These are phyloP conservation scores for Diloba caeruleocephala DNA, from an alignment of 2,888 invertebrate genomes.

Conservation along the genomic window DNA sequence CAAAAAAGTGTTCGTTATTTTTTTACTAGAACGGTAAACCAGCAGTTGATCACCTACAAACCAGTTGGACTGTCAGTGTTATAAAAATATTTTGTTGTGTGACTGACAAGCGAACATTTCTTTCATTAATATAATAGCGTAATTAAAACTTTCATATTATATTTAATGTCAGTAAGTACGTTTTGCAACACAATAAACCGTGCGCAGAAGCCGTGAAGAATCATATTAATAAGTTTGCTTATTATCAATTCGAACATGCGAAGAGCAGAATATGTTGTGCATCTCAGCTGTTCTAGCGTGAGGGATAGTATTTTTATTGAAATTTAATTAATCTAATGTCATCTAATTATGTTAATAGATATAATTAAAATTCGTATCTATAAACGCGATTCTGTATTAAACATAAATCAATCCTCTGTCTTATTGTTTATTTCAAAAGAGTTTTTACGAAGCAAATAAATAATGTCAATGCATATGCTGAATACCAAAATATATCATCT, in stretches of 20 bases:
- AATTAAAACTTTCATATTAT: constrained; percentile 41
- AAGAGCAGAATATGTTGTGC: constrained; percentile 32
- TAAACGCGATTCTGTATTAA: constrained; percentile 52
- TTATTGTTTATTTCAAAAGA: constrained; percentile 26
- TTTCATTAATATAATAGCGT: constrained; percentile 26
- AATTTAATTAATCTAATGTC: constrained; percentile 58
- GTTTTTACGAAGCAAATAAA: constrained; percentile 20
- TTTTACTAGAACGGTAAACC: too few relatives aligned
- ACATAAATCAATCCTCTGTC: constrained; percentile 45
- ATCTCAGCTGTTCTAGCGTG: constrained; percentile 44
- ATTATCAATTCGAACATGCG: constrained; percentile 63
- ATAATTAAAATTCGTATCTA: constrained; percentile 39
- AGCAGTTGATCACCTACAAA: background rate
- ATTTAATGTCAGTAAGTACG: constrained; percentile 50
- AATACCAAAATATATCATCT: constrained; percentile 18
- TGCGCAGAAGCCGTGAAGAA: constrained; percentile 66
- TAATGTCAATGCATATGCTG: constrained; percentile 14
- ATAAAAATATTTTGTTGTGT: background rate
- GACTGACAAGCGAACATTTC: constrained; percentile 5
- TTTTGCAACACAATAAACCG: constrained; percentile 48
- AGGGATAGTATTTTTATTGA: constrained; percentile 39
- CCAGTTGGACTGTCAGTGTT: constrained; percentile 5
- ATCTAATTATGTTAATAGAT: constrained; percentile 56
- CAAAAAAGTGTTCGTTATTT: too few relatives aligned
- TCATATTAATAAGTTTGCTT: constrained; percentile 72